phyloP scores from a whole-genome alignment of 2,888 invertebrate genomes.

The Platyscelio sp. region DNA sequence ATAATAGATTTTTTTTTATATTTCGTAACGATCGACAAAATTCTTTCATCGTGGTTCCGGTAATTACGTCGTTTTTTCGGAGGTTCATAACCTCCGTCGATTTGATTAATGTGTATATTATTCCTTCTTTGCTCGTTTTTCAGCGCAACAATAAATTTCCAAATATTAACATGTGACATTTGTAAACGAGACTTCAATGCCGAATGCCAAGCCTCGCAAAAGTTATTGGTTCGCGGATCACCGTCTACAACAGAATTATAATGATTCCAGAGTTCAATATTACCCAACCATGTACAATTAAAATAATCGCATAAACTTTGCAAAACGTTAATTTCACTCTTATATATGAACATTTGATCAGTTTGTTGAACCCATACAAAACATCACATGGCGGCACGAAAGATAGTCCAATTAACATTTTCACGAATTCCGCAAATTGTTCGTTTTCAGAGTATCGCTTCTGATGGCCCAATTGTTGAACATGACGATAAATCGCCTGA shows the following conservation, averaged over 20 bases:
- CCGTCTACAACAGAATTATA: neutral
- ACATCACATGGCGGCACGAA: neutral
- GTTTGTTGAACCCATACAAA: neutral
- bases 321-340: neutral
- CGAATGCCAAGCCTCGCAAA: neutral
- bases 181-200: neutral
- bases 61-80: neutral
- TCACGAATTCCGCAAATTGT: conserved; percentile 13
- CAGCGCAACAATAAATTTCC: neutral
- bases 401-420: conserved; percentile 18
- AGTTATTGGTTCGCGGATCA: neutral
- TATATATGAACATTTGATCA: neutral
- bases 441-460: neutral
- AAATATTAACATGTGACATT: neutral
- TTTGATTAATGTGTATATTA: neutral
- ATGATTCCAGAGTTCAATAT: neutral
- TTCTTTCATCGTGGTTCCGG: no score
- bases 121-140: neutral
- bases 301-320: neutral
- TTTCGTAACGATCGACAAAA: no score
- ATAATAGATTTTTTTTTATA: no score
- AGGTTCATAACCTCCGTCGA: neutral
- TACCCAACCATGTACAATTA: neutral
- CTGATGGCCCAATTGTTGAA: neutral
- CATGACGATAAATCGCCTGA: neutral